Base-by-base conservation (phyloP, 2,113 vertebrate genomes). In the Pavo muticus region DNA sequence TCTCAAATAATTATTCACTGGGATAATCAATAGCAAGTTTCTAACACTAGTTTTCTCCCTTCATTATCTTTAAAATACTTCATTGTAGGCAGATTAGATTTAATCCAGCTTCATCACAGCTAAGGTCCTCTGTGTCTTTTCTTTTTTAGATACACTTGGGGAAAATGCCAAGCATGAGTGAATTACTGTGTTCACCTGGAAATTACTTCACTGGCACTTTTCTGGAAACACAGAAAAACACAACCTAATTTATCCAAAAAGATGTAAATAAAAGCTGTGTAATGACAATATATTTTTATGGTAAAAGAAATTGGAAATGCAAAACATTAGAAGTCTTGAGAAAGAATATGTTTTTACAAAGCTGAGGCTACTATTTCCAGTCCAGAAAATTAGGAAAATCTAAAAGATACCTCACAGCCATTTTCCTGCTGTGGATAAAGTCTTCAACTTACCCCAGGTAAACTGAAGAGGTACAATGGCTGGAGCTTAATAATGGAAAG, bases 241-340 rank as follows among this genome's bases (percentile, higher is more conserved):
- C 64, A 78, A 71, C 42, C 37, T 97, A 96, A 97, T 84, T 96
- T 65, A 95, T 83, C 59, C 83, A 96, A 96, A 97, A 97, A 97
- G 89, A 88, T 94, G 84, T 96, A 97, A 95, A 80, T 93, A 91
- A 87, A 29, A 76, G 32, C 48, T 86, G 15, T 81, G 97, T 76
- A 95, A 97, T 59, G 39, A 69, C 92, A 94, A 87, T 77, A 65
- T 70, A 80, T 71, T 79, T 94, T 90, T 91, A 85, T 88, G 39
- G 56, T 77, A 87, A 82, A 93, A 91, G 48, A 54, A 95, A 95
- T 60, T 87, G 45, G 24, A 94, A 89, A 85, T 87, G 35, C 25
- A 76, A 76, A 85, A 12, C 48, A 76, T 60, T 52, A 79, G 82
- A 87, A 94, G 21, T 14, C 1, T 2, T 47, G 65, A 90, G 45